Evolutionary conservation across 1,140 invertebrate species (phyloP).

Genomic region (Pteromalus puparum): DNA sequence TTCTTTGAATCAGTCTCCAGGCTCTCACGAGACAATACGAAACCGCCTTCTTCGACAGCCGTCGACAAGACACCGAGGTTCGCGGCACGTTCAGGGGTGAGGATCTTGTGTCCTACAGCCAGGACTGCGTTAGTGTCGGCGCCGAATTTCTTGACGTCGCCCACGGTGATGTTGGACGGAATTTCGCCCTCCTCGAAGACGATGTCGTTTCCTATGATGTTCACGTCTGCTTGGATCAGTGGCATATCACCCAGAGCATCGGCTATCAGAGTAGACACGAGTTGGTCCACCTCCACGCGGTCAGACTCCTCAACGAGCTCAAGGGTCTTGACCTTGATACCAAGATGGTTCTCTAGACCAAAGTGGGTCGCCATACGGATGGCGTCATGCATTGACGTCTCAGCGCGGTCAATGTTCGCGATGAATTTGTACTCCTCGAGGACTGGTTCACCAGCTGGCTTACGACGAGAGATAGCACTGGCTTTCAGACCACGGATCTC

Average conservation of each 20-base stretch:
- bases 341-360: constrained; percentile 85
- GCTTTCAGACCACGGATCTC: constrained; percentile 88
- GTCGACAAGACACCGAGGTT: constrained; percentile 62
- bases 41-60: constrained; percentile 71
- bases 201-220: constrained; percentile 65
- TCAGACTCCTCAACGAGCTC: constrained; percentile 79
- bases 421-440: constrained; percentile 79
- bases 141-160: constrained; percentile 77
- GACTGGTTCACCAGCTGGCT: constrained; percentile 81
- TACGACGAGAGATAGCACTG: constrained; percentile 83
- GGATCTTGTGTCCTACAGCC: constrained; percentile 71
- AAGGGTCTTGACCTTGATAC: constrained; percentile 83
- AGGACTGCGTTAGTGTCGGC: constrained; percentile 77
- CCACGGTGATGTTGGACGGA: constrained; percentile 76
- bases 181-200: constrained; percentile 74
- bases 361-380: constrained; percentile 81
- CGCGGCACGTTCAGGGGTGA: constrained; percentile 52
- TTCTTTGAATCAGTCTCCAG: constrained; percentile 60
- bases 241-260: constrained; percentile 77
- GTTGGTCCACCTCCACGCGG: constrained; percentile 74
- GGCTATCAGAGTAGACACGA: constrained; percentile 72
- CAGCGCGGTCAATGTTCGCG: constrained; percentile 62
- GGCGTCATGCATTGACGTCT: constrained; percentile 69
- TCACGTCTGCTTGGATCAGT: constrained; percentile 78
- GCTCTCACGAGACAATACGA: constrained; percentile 72